Evolutionary conservation across 2,113 vertebrate species (phyloP).

Genomic region (Hymenochirus boettgeri): DNA sequence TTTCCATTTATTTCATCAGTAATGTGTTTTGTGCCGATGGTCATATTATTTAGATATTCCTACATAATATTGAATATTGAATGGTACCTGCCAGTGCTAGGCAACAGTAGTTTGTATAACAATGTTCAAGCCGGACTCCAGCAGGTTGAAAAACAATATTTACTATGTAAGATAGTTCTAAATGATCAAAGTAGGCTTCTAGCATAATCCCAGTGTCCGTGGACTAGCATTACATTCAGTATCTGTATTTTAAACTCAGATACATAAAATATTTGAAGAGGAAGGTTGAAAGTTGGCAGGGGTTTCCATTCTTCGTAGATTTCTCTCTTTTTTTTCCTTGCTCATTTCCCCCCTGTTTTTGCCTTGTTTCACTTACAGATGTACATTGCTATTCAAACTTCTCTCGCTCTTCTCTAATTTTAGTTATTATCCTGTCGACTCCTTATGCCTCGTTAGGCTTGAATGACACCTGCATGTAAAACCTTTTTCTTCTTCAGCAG

Average conservation of each 20-base stretch:
- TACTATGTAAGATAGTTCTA: background rate
- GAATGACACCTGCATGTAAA: constrained; percentile 66
- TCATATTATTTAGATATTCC: too few relatives aligned
- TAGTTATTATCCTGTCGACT: constrained; percentile 63
- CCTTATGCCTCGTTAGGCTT: constrained; percentile 65
- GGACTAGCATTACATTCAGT: background rate
- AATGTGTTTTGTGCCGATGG: too few relatives aligned
- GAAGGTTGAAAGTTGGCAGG: background rate
- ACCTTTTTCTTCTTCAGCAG: constrained; percentile 53
- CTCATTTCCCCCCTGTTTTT: constrained; percentile 46
- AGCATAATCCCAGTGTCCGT: too few relatives aligned
- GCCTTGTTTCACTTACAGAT: constrained; percentile 56
- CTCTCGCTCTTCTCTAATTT: constrained; percentile 59
- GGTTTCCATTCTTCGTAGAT: background rate
- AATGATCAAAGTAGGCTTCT: too few relatives aligned
- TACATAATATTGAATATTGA: background rate
- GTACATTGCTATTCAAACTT: constrained; percentile 61
- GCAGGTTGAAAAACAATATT: background rate
- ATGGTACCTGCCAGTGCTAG: background rate
- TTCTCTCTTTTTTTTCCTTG: background rate
- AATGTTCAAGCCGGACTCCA: background rate
- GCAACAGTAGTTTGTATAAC: background rate
- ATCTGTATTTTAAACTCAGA: background rate
- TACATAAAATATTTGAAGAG: background rate
- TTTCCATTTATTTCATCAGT: background rate